Conservation (phyloP, 2,797 vertebrate genomes). For the Parambassis ranga region DNA sequence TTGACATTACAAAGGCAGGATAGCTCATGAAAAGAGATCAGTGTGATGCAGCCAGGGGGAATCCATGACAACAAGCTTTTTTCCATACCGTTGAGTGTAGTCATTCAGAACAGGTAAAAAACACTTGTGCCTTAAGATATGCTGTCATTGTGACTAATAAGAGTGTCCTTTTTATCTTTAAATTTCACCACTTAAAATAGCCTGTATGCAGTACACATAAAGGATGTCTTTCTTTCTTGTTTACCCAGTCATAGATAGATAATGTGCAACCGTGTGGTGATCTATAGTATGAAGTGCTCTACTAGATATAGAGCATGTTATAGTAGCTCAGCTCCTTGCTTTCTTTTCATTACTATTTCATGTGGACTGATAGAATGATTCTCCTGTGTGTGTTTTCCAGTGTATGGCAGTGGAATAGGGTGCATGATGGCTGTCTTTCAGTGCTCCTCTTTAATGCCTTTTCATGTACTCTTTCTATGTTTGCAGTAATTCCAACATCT, state of each 20-base stretch:
- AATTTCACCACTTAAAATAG: too few relatives aligned
- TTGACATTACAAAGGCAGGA: background rate
- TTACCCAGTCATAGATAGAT: background rate
- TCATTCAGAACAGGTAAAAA: background rate
- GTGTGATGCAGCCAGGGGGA: background rate
- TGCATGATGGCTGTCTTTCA: background rate
- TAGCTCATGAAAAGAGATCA: background rate
- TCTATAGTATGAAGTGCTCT: background rate
- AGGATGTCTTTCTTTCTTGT: background rate
- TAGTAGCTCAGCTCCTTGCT: background rate
- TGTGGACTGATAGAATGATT: slow-evolving; percentile 14
- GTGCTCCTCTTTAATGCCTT: background rate
- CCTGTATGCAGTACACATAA: too few relatives aligned
- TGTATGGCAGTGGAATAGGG: too few relatives aligned
- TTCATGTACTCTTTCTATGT: background rate
- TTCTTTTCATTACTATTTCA: slow-evolving; percentile 31
- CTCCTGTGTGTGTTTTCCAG: background rate
- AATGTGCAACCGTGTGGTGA: background rate
- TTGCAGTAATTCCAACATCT: background rate
- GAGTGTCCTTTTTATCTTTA: background rate
- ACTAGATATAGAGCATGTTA: too few relatives aligned
- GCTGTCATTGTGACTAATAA: background rate
- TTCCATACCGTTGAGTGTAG: background rate
- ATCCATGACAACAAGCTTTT: background rate
- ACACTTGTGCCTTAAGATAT: background rate